Evolutionary conservation across 1,140 invertebrate species (phyloP).

Genomic region (Wiebesia pumilae): DNA sequence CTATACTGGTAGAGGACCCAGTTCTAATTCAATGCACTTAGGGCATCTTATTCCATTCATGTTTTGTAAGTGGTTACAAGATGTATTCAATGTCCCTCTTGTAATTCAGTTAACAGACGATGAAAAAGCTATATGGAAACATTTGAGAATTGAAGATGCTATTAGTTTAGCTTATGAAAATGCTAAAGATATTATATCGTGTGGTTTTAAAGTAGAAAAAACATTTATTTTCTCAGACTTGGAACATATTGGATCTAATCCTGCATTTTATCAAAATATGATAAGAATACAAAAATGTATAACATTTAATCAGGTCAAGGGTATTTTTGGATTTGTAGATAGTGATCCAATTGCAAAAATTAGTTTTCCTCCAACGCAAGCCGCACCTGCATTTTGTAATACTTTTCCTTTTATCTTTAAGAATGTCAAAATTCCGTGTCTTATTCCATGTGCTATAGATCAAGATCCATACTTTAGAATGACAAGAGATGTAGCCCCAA

Average conservation of each 20-base stretch:
- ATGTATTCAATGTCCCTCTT: slow-evolving; percentile 97
- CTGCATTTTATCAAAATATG: slow-evolving; percentile 95
- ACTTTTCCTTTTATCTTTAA: slow-evolving; percentile 98
- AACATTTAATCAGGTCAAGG: slow-evolving; percentile 96
- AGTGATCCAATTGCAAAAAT: slow-evolving; percentile 98
- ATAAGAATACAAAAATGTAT: slow-evolving; percentile 93
- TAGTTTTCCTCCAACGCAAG: slow-evolving; percentile 96
- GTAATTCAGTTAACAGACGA: slow-evolving; percentile 99
- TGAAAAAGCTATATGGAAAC: slow-evolving; percentile 99
- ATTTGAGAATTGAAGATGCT: slow-evolving; percentile 92
- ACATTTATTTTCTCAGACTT: slow-evolving; percentile 99
- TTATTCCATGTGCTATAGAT: slow-evolving; percentile 99
- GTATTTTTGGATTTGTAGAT: slow-evolving; percentile 98
- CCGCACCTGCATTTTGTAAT: slow-evolving; percentile 94
- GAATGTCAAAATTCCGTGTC: slow-evolving; percentile 88
- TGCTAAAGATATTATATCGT: slow-evolving; percentile 98
- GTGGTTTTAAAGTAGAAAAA: slow-evolving; percentile 96
- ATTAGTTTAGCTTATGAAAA: slow-evolving; percentile 91
- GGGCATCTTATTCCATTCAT: slow-evolving; percentile 99
- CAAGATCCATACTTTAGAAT: slow-evolving; percentile 99
- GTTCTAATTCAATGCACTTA: slow-evolving; percentile 95
- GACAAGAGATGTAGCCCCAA: slow-evolving; percentile 97
- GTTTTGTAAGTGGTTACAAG: slow-evolving; percentile 96
- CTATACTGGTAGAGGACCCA: slow-evolving; percentile 98
- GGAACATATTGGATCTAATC: slow-evolving; percentile 92